Conservation (phyloP, 2,797 vertebrate genomes). For the Siniperca scherzeri region DNA sequence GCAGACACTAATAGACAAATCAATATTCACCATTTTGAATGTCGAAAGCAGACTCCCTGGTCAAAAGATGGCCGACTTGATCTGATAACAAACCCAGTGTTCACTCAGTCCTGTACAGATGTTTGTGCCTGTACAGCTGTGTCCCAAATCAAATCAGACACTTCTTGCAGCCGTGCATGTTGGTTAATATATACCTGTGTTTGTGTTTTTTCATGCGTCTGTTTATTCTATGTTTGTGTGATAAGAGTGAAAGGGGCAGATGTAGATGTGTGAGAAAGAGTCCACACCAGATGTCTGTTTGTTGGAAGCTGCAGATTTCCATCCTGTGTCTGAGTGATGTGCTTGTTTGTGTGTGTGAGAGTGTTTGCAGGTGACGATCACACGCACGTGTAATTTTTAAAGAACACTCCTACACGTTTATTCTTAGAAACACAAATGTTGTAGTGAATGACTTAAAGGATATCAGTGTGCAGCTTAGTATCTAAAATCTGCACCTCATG, state of each 20-base stretch:
- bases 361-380: conserved; percentile 1
- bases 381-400: background rate
- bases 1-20: conserved; percentile 59
- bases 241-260: conserved; percentile 19
- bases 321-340: conserved; percentile 9
- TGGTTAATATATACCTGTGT: background rate
- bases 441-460: background rate
- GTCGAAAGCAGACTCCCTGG: conserved; percentile 26
- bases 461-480: background rate
- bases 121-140: background rate
- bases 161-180: background rate
- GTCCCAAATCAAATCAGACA: background rate
- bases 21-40: conserved; percentile 68
- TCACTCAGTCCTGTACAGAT: conserved; percentile 12
- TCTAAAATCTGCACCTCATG: background rate
- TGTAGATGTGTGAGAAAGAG: conserved; percentile 39
- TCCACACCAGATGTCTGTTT: conserved; percentile 36
- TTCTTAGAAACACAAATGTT: background rate
- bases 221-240: conserved; percentile 22
- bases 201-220: background rate
- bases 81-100: conserved; percentile 13
- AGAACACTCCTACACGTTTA: background rate
- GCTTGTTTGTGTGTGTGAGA: background rate
- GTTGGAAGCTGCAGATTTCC: conserved; percentile 33
- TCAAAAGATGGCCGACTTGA: conserved; percentile 52